These are phyloP conservation scores for Mactromeris polynyma DNA, from an alignment of 2,888 invertebrate species.

Conservation along the genomic window DNA sequence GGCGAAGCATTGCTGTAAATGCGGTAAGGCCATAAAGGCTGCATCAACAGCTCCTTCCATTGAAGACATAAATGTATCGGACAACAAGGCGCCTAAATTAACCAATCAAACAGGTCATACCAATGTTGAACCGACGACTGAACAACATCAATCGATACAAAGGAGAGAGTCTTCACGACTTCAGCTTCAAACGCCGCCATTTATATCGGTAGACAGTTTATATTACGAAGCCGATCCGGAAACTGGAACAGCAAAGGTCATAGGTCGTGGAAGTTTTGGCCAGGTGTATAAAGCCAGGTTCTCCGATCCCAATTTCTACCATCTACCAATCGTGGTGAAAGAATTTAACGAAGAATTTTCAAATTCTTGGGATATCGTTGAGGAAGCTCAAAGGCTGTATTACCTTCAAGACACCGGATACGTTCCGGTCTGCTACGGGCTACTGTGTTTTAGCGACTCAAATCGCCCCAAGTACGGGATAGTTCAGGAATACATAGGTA, in stretches of 20 bases:
- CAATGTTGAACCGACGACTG: background rate
- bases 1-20: background rate
- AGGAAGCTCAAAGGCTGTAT: conserved; percentile 56
- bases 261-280: conserved; percentile 70
- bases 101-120: background rate
- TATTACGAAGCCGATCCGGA: conserved; percentile 61
- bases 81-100: background rate
- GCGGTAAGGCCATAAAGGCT: background rate
- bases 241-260: conserved; percentile 44
- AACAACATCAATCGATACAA: background rate
- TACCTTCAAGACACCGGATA: conserved; percentile 64
- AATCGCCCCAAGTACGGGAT: conserved; percentile 55
- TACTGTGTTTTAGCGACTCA: conserved; percentile 39
- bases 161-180: background rate
- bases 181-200: conserved; percentile 39
- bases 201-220: conserved; percentile 42
- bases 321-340: conserved; percentile 64
- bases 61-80: no score
- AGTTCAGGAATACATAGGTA: conserved; percentile 66
- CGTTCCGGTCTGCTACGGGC: conserved; percentile 66
- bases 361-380: conserved; percentile 55
- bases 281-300: conserved; percentile 64
- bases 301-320: conserved; percentile 43
- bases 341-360: conserved; percentile 66
- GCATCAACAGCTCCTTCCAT: no score